Conservation (phyloP, 2,797 vertebrate species). For the Muscicapa striata region DNA sequence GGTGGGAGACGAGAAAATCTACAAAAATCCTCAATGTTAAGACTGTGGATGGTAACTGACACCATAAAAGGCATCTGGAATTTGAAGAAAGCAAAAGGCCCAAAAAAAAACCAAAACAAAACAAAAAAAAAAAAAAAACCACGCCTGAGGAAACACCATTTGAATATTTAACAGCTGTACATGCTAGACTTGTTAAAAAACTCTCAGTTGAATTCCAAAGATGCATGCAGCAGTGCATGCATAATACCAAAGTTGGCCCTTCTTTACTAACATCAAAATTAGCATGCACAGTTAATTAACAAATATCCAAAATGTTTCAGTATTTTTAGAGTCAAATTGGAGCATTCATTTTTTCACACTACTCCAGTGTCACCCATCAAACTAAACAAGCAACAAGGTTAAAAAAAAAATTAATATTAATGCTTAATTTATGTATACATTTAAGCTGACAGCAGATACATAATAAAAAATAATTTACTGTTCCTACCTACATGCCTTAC, state of each 20-base stretch:
- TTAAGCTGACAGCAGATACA: neutral
- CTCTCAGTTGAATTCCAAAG: neutral
- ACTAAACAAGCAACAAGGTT: neutral
- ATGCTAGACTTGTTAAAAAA: neutral
- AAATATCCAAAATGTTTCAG: neutral
- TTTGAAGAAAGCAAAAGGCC: neutral
- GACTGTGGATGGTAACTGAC: neutral
- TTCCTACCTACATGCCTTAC: neutral
- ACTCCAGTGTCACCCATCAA: neutral
- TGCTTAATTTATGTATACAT: neutral
- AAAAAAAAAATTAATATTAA: neutral
- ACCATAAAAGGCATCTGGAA: neutral
- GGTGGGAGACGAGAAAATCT: neutral
- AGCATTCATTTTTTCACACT: neutral
- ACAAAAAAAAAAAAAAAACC: neutral
- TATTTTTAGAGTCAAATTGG: neutral
- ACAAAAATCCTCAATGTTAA: neutral
- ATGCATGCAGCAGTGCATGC: neutral
- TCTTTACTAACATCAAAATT: neutral
- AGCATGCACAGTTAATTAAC: neutral
- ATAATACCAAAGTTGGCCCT: neutral
- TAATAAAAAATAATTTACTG: neutral
- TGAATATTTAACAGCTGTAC: neutral
- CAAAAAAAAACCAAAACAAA: neutral
- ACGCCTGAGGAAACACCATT: accelerated